These are phyloP conservation scores for Capra hircus DNA, from an alignment of 2,113 vertebrate genomes.

Conservation along the genomic window DNA sequence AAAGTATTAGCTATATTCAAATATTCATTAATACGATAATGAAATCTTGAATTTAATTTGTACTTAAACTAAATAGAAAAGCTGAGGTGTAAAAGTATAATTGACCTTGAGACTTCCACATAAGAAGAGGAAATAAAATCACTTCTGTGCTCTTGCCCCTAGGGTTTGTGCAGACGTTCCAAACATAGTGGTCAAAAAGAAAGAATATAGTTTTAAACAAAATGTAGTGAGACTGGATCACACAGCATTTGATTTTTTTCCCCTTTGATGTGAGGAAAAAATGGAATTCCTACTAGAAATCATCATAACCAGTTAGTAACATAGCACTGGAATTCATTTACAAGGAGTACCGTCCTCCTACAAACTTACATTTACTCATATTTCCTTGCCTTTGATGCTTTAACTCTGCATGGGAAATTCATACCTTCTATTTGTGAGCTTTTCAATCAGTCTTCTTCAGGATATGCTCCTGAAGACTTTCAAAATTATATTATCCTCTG, in stretches of 20 bases:
- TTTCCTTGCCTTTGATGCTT: not conserved
- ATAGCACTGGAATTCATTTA: not conserved
- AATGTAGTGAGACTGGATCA: not conserved
- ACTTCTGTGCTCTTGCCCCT: not conserved
- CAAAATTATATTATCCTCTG: slow-evolving; percentile 7
- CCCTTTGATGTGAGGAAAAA: not conserved
- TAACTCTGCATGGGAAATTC: not conserved
- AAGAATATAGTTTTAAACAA: not conserved
- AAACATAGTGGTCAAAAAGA: not conserved
- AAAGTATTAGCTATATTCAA: not conserved
- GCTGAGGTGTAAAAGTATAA: not conserved
- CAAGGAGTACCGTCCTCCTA: not conserved
- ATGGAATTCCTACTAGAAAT: not conserved
- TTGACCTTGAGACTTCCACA: not conserved
- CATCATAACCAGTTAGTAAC: not conserved
- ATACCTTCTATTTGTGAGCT: not conserved
- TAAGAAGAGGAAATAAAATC: not conserved
- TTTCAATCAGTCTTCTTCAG: not conserved
- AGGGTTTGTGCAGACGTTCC: not conserved
- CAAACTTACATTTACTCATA: not conserved
- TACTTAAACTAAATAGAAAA: not conserved
- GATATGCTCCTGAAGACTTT: not conserved
- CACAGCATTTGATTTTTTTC: not conserved
- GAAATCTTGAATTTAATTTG: not conserved
- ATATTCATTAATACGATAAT: not conserved